Percentiles rank a stretch among this genome's conserved stretches.
Conservation (phyloP, 1,140 invertebrate species). For the Aethina tumida region DNA sequence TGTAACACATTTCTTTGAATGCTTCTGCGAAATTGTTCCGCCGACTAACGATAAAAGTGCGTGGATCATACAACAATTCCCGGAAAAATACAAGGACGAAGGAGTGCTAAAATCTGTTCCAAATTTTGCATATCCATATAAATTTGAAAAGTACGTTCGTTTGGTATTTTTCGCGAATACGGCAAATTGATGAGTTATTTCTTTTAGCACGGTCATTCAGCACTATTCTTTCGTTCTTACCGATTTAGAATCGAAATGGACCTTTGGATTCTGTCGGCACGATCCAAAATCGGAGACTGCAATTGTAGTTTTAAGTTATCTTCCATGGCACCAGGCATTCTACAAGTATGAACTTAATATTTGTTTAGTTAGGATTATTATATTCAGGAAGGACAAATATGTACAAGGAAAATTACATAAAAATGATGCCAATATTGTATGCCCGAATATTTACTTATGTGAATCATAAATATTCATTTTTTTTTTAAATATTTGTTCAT, state of each 20-base stretch:
- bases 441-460: too few species aligned
- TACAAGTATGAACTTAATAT: conserved; percentile 57
- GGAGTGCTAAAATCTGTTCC: conserved; percentile 71
- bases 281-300: conserved; percentile 71
- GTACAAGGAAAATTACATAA: too few species aligned
- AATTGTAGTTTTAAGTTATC: conserved; percentile 69
- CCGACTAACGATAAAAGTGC: conserved; percentile 49
- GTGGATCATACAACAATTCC: conserved; percentile 69
- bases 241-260: conserved; percentile 87
- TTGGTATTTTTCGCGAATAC: neutral
- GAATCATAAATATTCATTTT: too few species aligned
- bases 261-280: conserved; percentile 90
- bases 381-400: too few species aligned
- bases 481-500: too few species aligned
- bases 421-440: too few species aligned
- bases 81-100: conserved; percentile 60
- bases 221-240: conserved; percentile 92
- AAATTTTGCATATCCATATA: conserved; percentile 78
- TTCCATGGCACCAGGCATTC: conserved; percentile 94
- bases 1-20: conserved; percentile 70
- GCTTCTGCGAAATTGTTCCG: conserved; percentile 71
- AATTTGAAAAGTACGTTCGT: conserved; percentile 60
- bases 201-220: conserved; percentile 57
- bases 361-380: conserved; percentile 3
- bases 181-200: conserved; percentile 6